Conservation (phyloP, 2,797 vertebrate genomes). For the Lepus oiostolus region DNA sequence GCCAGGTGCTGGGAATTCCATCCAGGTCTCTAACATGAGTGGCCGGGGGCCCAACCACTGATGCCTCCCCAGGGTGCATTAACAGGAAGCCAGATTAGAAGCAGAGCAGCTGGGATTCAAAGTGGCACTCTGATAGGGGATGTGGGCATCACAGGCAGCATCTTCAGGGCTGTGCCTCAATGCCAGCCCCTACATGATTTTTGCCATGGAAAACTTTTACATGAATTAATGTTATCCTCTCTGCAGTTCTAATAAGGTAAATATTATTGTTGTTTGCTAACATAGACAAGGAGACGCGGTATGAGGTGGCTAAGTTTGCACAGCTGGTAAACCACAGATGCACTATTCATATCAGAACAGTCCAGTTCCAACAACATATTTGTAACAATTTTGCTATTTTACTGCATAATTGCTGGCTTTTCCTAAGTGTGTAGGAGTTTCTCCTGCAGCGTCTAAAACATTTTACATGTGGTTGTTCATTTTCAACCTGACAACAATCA, state of each 20-base stretch:
- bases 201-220: neutral
- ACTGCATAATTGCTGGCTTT: neutral
- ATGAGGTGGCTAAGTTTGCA: neutral
- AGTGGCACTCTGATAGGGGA: too few relatives aligned
- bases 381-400: constrained; percentile 12
- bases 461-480: neutral
- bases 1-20: too few relatives aligned
- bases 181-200: neutral
- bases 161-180: too few relatives aligned
- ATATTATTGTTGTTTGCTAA: neutral
- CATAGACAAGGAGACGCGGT: neutral
- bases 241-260: neutral
- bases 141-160: too few relatives aligned
- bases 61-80: too few relatives aligned
- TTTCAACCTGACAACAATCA: neutral
- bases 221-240: neutral
- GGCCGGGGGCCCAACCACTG: too few relatives aligned
- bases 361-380: neutral
- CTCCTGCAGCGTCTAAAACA: neutral
- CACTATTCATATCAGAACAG: neutral
- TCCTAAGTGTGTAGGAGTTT: neutral
- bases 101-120: too few relatives aligned
- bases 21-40: too few relatives aligned
- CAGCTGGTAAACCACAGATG: neutral
- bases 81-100: too few relatives aligned